Base-by-base conservation (phyloP, 2,113 vertebrate species). In the Vulpes vulpes region DNA sequence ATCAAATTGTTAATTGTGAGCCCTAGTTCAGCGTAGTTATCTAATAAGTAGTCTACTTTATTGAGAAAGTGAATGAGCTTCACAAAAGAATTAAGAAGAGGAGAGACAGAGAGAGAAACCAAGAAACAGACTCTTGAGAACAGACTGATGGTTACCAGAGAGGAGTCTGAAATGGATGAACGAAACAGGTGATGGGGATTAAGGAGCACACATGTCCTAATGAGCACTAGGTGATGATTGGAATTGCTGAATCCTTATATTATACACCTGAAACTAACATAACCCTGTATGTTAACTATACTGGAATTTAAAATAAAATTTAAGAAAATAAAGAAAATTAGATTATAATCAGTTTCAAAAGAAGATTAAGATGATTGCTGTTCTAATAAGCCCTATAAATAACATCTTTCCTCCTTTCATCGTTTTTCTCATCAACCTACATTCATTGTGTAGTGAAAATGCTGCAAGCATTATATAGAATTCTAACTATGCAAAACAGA, bases 11-110 rank as follows among this genome's bases (percentile, higher is more conserved):
- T 94, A 96, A 85, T 32, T 62, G 1, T 76, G 93, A 89, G 51
- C 32, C 23, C 14, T 53, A 35, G 20, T 78, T 78, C 5, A 76
- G 23, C 35, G 35, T 17, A 76, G 20, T 32, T 89, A 53, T 67
- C 59, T 20, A 95, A 69, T 89, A 86, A 71, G 11, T 38, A 57
- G 49, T 62, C 49, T 57, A 79, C 78, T 64, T 88, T 94, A 38
- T 71, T 88, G 32, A 91, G 11, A 94, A 80, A 62, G 9, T 74
- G 14, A 96, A 82, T 78, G 55, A 91, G 35, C 35, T 51, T 97
- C 64, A 59, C n/a, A 82, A 95, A 5, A 82, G 27, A 94, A 82
- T 69, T 69, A 79, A 76, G 25, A 76, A 76, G 25, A 19, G 6
- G 19, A 38, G 35, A 22, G 10, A 15, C 5, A 38, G 11, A 22